Evolutionary conservation across 2,113 vertebrate genomes (phyloP).

Genomic region (Proterorhinus semilunaris): DNA sequence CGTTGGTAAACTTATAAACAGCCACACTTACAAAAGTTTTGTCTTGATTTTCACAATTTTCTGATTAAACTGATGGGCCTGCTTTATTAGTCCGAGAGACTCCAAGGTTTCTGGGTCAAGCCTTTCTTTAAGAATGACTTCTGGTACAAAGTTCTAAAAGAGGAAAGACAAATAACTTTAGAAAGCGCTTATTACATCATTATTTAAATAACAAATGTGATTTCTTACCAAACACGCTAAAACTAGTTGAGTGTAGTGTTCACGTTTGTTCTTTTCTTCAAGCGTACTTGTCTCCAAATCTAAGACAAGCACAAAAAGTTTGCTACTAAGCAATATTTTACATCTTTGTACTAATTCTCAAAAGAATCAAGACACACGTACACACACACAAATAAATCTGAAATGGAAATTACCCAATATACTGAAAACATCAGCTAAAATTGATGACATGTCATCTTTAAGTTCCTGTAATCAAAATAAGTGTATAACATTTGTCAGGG

Average conservation of each 20-base stretch:
- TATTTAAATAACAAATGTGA: not conserved
- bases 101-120: constrained; percentile 97
- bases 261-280: constrained; percentile 97
- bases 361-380: not conserved
- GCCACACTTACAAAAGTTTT: constrained; percentile 93
- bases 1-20: not conserved
- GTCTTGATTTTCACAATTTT: constrained; percentile 99
- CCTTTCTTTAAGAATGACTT: constrained; percentile 93
- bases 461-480: constrained; percentile 80
- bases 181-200: not conserved
- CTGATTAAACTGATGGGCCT: constrained; percentile 98
- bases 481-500: not conserved
- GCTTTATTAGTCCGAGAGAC: constrained; percentile 95
- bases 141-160: constrained; percentile 89
- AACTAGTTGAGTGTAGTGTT: constrained; percentile 94
- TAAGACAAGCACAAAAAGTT: constrained; percentile 52
- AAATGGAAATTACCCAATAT: constrained; percentile 83
- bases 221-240: constrained; percentile 94
- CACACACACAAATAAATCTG: not conserved
- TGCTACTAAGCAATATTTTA: not conserved
- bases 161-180: not conserved
- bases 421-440: constrained; percentile 98
- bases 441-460: constrained; percentile 92
- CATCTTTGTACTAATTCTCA: not conserved
- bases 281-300: constrained; percentile 95